Evolutionary conservation across 2,797 vertebrate species (phyloP).

Genomic region (Cichlasoma orientale): DNA sequence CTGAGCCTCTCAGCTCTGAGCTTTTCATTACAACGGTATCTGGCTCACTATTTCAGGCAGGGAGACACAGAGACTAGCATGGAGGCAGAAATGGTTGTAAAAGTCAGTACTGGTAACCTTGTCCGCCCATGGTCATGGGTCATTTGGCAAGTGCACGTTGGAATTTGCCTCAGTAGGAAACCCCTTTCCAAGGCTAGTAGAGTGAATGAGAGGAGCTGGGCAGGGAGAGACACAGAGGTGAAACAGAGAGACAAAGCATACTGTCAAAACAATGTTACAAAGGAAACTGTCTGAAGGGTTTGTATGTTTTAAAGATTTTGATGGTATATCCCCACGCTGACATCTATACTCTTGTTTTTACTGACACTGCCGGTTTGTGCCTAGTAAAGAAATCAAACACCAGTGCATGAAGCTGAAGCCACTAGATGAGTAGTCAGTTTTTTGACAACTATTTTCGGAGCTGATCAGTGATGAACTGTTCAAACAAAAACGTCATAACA

Average conservation of each 20-base stretch:
- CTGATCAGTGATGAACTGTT: not conserved
- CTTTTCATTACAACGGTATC: constrained; percentile 67
- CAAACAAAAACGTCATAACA: not conserved
- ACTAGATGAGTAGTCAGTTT: not conserved
- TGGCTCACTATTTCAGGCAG: constrained; percentile 70
- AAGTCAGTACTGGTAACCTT: constrained; percentile 78
- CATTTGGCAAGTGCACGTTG: constrained; percentile 79
- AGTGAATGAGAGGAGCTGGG: constrained; percentile 67
- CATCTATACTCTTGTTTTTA: not conserved
- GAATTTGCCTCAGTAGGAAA: constrained; percentile 83
- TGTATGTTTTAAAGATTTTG: constrained; percentile 37
- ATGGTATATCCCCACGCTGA: constrained; percentile 12
- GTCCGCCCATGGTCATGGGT: constrained; percentile 78
- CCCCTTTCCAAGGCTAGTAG: constrained; percentile 61
- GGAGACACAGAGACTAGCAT: constrained; percentile 56
- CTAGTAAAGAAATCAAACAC: not conserved
- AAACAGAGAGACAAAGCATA: constrained; percentile 60
- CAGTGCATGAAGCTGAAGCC: not conserved
- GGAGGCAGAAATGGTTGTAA: constrained; percentile 74
- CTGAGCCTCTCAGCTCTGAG: constrained; percentile 72
- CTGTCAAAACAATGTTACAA: constrained; percentile 68
- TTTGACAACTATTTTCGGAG: not conserved
- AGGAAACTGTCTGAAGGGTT: constrained; percentile 45
- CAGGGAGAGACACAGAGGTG: constrained; percentile 60
- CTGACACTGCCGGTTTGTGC: not conserved